Evolutionary conservation across 2,113 vertebrate species (phyloP), one percentile per base, ranked within the genome.

Genomic region (Neolamprologus tretocephalus): DNA sequence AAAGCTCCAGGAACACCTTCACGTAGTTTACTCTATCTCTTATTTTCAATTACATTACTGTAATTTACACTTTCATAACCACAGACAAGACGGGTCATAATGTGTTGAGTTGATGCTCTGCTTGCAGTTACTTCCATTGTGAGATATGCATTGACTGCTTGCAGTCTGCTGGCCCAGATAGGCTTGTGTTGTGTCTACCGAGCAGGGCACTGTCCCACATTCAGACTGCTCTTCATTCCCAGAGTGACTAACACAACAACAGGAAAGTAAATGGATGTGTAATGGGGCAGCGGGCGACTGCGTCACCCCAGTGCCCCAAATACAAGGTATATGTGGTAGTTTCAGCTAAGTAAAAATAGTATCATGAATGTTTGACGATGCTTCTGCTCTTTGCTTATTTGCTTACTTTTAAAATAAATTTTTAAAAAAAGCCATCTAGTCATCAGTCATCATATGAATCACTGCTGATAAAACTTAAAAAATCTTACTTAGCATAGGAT

Each of bases 141-240:
- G 80, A 82, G 21, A 42, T 28, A 21, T 57, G n/a, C 14, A 53
- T 45, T 7, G 23, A 63, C 47, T 10, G 49, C 75, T 80, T 75
- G 45, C 31, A 5, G 53, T 90, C 61, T 40, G 2, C 73, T 91
- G 94, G 79, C 92, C 91, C 87, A 94, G 54, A 91, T 86, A 80
- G 9, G 11, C 40, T 13, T 6, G 66, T 88, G 87, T 89, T 89
- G 51, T 89, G 89, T 93, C 92, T 91, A 4, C 54, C 2, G 73
- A 83, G 49, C 71, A 8, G 42, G 8, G 5, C 7, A 68, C 19
- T 86, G 86, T 28, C 88, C 93, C 85, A 95, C 82, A 92, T 94
- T 92, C 80, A 13, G n/a, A 14, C 68, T 37, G 35, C 81, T 55
- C 80, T 55, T 83, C 61, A 58, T 86, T 86, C 79, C 28, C 54